Base-by-base conservation (phyloP, 2,797 vertebrate species). In the Liparis tanakae region DNA sequence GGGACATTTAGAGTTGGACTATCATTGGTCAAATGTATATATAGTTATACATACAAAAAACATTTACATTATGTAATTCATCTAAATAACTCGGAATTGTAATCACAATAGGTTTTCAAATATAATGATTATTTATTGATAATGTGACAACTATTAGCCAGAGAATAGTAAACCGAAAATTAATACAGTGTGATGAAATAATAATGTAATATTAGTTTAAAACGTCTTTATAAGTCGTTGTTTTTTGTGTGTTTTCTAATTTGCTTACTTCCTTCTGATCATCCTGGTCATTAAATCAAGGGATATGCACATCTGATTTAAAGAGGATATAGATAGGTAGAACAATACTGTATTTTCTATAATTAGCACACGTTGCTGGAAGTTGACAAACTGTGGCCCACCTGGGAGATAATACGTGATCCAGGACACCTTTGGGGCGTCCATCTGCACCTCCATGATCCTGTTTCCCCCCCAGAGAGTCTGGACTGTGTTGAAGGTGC, bases 401-500 rank as follows among this genome's bases (percentile, higher is more conserved):
- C 58, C 25, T 15, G 60, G 72, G 82, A 66, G 58, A 50, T 72
- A 76, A 79, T 81, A 61, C 17, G 15, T 65, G 36, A 76, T 73
- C 36, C 63, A 13, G 59, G 70, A 77, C 56, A 46, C 74, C 70
- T 76, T 58, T 54, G 58, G 81, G 50, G 53, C 7, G 1, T 79
- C 88, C 85, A 84, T 85, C 82, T 85, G 75, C 60, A 70, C 46
- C 57, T 76, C 70, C 46, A 1, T 48, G 43, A 73, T 70, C 44
- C 55, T 20, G 53, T 72, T 68, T 70, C 54, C 61, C 81, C 72
- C 72, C 78, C 34, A 67, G 60, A 76, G 46, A 10, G 77, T 54
- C 60, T 81, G 70, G 70, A 73, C 44, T 56, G 55, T 71, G 57
- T 81, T 81, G 67, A 81, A 86, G 76, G 82, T 82, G 78, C 43